Evolutionary conservation across 2,888 invertebrate genomes (phyloP).

Genomic region (Drosophila macrospina): DNA sequence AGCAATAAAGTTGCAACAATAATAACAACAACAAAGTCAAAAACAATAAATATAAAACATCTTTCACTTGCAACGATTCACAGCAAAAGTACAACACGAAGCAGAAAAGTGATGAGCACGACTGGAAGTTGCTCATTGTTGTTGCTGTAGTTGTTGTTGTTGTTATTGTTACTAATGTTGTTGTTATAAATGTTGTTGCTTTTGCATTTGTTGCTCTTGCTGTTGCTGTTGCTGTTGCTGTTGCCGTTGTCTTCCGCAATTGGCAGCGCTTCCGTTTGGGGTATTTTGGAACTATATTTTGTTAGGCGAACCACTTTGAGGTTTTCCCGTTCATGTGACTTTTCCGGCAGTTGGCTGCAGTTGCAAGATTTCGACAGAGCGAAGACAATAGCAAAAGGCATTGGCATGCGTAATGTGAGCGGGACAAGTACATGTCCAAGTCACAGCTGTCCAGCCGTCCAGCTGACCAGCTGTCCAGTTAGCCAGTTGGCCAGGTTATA

Average conservation of each 20-base stretch:
- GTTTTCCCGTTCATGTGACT: slow-evolving; percentile 41
- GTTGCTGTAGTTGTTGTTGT: slow-evolving; percentile 25
- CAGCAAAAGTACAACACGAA: slow-evolving; percentile 12
- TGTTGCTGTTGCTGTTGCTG: slow-evolving; percentile 25
- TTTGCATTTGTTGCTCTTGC: slow-evolving; percentile 22
- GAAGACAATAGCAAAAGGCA: slow-evolving; percentile 30
- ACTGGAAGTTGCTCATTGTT: slow-evolving; percentile 12
- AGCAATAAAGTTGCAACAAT: slow-evolving; percentile 24
- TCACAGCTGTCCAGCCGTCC: slow-evolving; percentile 4
- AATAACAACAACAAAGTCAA: slow-evolving; percentile 18
- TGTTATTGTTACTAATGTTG: slow-evolving; percentile 27
- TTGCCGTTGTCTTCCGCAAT: slow-evolving; percentile 60
- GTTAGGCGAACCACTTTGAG: slow-evolving; percentile 12
- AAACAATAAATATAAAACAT: slow-evolving; percentile 42
- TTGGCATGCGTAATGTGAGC: slow-evolving; percentile 61
- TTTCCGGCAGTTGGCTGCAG: slow-evolving; percentile 37
- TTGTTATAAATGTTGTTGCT: slow-evolving; percentile 18
- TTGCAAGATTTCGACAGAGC: slow-evolving; percentile 37
- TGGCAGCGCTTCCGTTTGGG: slow-evolving; percentile 57
- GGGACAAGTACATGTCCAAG: slow-evolving; percentile 41
- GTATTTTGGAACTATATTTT: slow-evolving; percentile 17
- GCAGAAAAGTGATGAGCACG: slow-evolving; percentile 46
- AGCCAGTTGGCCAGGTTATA: slow-evolving; percentile 17
- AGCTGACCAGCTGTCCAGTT: slow-evolving; percentile 7
- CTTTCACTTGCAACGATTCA: slow-evolving; percentile 57